phyloP scores from a whole-genome alignment of 2,113 vertebrate species.

The Oreocharis arfaki region DNA sequence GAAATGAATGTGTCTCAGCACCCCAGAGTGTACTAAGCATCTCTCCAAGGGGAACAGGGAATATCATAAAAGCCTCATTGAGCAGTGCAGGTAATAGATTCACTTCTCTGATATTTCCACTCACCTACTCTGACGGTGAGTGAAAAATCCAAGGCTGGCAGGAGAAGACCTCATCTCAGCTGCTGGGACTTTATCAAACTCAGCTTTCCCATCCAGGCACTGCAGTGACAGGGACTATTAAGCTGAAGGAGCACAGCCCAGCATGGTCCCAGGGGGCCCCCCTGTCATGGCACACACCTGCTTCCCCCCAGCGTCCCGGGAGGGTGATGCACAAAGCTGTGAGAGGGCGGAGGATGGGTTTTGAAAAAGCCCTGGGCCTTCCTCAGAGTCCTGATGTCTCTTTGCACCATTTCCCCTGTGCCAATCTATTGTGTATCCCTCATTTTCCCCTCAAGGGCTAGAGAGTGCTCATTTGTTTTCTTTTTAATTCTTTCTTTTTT shows the following conservation, averaged over 20 bases:
- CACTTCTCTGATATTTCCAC: not conserved
- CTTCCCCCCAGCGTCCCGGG: accelerated
- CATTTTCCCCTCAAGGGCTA: not conserved
- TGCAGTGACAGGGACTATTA: not conserved
- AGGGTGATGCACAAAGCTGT: not conserved
- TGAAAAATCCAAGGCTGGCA: not conserved
- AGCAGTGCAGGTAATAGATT: slow-evolving; percentile 32
- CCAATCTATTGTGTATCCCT: accelerated
- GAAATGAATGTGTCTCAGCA: slow-evolving; percentile 12
- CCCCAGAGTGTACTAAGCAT: not conserved
- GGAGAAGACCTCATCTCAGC: not conserved
- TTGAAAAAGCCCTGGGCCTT: not conserved
- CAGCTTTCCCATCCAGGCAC: not conserved
- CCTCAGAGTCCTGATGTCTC: not conserved
- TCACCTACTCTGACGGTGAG: not conserved
- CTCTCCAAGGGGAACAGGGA: not conserved
- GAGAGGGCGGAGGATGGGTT: not conserved
- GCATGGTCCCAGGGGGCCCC: accelerated
- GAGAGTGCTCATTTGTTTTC: not conserved
- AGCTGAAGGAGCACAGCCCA: not conserved
- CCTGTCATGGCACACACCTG: not conserved
- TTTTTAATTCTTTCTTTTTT: not conserved
- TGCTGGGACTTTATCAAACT: not conserved
- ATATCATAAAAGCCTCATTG: slow-evolving; percentile 32
- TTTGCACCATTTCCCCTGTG: not conserved